phyloP scores from a whole-genome alignment of 2,888 invertebrate genomes.

The Zaprionus lineosus region DNA sequence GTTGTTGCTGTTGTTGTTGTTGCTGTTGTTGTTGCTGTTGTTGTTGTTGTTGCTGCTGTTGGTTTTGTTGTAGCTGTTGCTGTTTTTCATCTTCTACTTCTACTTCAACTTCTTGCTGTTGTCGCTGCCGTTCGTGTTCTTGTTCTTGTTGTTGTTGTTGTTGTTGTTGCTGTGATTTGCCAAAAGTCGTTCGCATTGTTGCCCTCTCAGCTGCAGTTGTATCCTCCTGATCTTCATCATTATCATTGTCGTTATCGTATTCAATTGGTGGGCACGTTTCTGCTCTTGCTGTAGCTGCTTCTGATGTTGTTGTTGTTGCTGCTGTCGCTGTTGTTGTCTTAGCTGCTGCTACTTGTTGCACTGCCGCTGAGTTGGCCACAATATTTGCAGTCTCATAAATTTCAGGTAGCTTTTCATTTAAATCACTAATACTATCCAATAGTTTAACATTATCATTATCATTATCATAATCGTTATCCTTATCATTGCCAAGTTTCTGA shows the following conservation, averaged over 20 bases:
- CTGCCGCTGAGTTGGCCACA: constrained; percentile 79
- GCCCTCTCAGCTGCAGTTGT: constrained; percentile 62
- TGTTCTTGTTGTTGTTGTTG: constrained; percentile 36
- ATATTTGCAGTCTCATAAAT: constrained; percentile 82
- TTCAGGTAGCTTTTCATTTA: constrained; percentile 82
- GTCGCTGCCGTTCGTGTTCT: constrained; percentile 39
- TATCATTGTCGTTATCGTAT: constrained; percentile 51
- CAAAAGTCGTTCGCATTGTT: constrained; percentile 80
- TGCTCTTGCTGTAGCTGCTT: constrained; percentile 29
- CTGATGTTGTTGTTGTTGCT: constrained; percentile 44
- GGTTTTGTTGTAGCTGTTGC: constrained; percentile 40
- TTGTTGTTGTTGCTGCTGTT: constrained; percentile 44
- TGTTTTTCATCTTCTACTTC: too few species aligned
- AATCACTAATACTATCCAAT: constrained; percentile 83
- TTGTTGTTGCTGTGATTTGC: constrained; percentile 52
- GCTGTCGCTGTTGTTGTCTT: constrained; percentile 27
- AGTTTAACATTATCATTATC: constrained; percentile 66
- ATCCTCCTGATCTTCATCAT: constrained; percentile 38
- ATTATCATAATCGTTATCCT: constrained; percentile 48
- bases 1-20: constrained; percentile 39
- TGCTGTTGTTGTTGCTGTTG: constrained; percentile 38
- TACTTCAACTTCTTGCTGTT: constrained; percentile 34
- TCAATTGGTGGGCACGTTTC: constrained; percentile 76
- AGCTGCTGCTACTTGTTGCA: constrained; percentile 37
- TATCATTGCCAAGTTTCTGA: constrained; percentile 39